Conservation (phyloP, 2,888 invertebrate genomes). For the Dusona sp. region DNA sequence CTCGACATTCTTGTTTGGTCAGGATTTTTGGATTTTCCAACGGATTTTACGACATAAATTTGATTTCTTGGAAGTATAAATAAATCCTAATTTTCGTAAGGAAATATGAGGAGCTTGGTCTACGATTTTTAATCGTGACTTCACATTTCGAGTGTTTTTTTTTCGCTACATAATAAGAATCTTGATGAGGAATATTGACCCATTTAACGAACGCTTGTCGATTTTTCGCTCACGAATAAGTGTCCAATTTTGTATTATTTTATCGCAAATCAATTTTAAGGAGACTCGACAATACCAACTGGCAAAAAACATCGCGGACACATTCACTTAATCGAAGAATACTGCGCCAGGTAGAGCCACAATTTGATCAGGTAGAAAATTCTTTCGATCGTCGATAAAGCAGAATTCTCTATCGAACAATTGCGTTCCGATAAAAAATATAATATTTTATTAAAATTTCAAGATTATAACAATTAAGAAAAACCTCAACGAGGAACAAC, state of each 20-base stretch:
- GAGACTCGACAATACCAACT: not conserved
- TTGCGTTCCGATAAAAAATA: not conserved
- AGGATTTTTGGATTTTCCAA: not conserved
- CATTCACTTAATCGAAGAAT: not conserved
- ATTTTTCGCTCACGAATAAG: not conserved
- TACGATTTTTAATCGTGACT: not conserved
- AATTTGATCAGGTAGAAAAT: slow-evolving; percentile 16
- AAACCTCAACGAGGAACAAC: not conserved
- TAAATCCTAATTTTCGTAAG: not conserved
- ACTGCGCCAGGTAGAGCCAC: slow-evolving; percentile 45
- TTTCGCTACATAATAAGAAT: not conserved
- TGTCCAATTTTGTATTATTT: not conserved
- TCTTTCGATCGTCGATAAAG: slow-evolving; percentile 14
- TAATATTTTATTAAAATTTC: not conserved
- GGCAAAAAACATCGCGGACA: not conserved
- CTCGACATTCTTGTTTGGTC: not conserved
- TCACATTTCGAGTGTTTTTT: not conserved
- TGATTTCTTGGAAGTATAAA: not conserved
- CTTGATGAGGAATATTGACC: not conserved
- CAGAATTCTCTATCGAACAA: not conserved
- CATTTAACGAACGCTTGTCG: not conserved
- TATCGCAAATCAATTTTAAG: not conserved
- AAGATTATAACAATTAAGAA: not conserved
- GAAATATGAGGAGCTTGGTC: not conserved
- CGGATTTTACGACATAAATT: not conserved